phyloP scores from a whole-genome alignment of 2,113 vertebrate species.

The Neotragus pygmaeus region DNA sequence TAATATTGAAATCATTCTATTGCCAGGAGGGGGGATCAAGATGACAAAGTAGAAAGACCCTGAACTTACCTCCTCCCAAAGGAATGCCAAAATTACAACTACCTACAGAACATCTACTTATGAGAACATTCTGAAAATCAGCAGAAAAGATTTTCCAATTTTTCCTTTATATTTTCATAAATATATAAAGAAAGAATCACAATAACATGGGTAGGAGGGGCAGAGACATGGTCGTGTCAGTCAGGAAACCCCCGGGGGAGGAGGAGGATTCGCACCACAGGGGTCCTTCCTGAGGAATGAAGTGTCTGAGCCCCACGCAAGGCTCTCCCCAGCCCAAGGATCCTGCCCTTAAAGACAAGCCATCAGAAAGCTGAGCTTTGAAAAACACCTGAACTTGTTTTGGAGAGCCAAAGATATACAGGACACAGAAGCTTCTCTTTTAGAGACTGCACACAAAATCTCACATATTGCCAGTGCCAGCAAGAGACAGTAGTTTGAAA shows the following conservation, averaged over 20 bases:
- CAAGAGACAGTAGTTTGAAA: background rate
- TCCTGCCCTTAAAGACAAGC: background rate
- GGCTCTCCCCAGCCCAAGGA: background rate
- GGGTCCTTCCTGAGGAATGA: background rate
- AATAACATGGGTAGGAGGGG: background rate
- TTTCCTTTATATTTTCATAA: background rate
- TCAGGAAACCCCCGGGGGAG: fast-evolving
- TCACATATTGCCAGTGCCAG: background rate
- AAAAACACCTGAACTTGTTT: background rate
- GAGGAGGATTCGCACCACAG: background rate
- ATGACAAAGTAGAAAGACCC: background rate
- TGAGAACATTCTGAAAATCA: background rate
- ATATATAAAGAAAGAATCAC: background rate
- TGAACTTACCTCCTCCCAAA: background rate
- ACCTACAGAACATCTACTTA: background rate
- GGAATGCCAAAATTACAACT: background rate
- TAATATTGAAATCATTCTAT: background rate
- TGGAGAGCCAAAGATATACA: background rate
- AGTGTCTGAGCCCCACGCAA: background rate
- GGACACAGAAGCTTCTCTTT: background rate
- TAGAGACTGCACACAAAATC: background rate
- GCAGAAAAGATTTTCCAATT: background rate
- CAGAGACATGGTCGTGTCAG: background rate
- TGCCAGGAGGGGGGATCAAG: background rate
- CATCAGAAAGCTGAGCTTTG: background rate